Conservation (phyloP, 2,888 invertebrate genomes). For the Apoda limacodes region DNA sequence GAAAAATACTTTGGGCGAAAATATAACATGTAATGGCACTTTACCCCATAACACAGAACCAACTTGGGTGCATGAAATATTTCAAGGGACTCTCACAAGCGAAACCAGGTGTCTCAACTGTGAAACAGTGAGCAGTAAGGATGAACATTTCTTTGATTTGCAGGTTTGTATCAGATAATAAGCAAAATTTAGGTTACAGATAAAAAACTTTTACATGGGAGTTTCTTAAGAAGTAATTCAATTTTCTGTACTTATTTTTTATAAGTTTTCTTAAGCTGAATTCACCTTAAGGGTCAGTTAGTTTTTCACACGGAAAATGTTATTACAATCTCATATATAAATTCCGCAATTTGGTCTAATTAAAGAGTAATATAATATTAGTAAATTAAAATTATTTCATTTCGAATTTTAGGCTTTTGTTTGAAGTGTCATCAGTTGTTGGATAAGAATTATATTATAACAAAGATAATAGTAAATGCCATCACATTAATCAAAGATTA, state of each 20-base stretch:
- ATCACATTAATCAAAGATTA: too few species aligned
- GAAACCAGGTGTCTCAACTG: conserved; percentile 99
- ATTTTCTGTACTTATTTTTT: background rate
- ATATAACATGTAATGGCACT: conserved; percentile 49
- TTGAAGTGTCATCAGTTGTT: too few species aligned
- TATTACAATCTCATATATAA: too few species aligned
- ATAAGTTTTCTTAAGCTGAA: conserved; percentile 1
- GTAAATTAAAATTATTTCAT: too few species aligned
- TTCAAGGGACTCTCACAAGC: conserved; percentile 98
- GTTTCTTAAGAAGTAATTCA: background rate
- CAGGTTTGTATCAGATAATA: conserved; percentile 63
- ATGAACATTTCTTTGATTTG: conserved; percentile 98
- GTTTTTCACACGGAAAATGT: too few species aligned
- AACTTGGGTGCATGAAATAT: conserved; percentile 99
- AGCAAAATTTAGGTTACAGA: background rate
- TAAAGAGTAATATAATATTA: too few species aligned
- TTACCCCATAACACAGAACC: conserved; percentile 77
- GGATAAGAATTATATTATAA: too few species aligned
- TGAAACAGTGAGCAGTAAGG: conserved; percentile 99
- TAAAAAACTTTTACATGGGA: background rate
- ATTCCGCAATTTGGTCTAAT: too few species aligned
- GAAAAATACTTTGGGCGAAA: conserved; percentile 58
- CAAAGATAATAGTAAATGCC: too few species aligned
- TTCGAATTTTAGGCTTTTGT: too few species aligned
- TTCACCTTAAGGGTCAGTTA: too few species aligned